Evolutionary conservation across 2,113 vertebrate species (phyloP), one percentile per base, ranked within the genome.

Genomic region (Enhydra lutris): DNA sequence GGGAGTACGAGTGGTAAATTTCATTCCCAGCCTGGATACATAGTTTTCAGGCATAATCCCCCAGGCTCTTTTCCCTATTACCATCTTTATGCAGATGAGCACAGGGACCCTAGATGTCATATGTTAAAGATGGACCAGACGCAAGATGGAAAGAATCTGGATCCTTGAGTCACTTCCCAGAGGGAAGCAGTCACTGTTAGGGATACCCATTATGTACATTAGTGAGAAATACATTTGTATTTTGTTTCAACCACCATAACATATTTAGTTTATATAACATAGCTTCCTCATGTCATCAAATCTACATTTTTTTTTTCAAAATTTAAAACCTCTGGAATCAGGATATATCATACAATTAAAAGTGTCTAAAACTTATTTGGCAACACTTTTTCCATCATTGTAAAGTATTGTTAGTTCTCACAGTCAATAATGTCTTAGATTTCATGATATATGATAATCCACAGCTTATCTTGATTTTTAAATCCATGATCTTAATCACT

Each of bases 351-450:
- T 86, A 18, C 8, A 47, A 31, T 73, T 29, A 89, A 61, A 87
- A 34, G 0, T 52, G 4, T 76, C 11, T 74, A 67, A 82, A 61
- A 5, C 74, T 36, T n/a, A 47, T 63, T 45, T 59, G 7, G 4
- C 45, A 73, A 17, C 0, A 81, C 17, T 47, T 73, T 71, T 89
- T 95, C 4, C 34, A 67, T 89, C 45, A 29, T 91, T 67, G 39
- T 80, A 81, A 94, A 74, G 36, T 63, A 83, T 61, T 84, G 1
- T 63, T 47, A 29, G 13, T 95, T 93, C 42, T 81, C 55, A 50
- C 0, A 52, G 3, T 39, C 50, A 65, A 17, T 36, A 82, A 23
- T 23, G 3, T 36, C 6, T 57, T 76, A 85, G 14, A 71, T 61
- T 93, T 85, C 26, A 55, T 76, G 24, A 85, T 47, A 81, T 63